phyloP scores from a whole-genome alignment of 2,113 vertebrate species.

The Solea solea region DNA sequence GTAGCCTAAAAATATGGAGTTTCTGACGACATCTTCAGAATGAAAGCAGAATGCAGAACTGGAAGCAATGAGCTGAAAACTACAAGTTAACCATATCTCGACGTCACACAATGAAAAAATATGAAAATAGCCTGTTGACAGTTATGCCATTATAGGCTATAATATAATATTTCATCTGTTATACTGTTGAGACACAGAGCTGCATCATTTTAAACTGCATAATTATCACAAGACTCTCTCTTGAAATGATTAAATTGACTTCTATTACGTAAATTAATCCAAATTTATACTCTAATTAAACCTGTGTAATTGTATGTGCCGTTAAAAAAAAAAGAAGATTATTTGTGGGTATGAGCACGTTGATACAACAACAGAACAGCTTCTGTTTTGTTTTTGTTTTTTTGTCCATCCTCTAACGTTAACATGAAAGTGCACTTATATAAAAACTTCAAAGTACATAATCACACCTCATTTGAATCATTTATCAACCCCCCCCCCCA shows the following conservation, averaged over 20 bases:
- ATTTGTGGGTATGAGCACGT: slow-evolving; percentile 55
- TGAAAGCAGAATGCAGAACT: too few species aligned
- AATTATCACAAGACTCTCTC: neutral
- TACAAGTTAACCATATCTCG: too few species aligned
- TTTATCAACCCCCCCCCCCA: slow-evolving; percentile 46
- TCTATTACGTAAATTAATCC: neutral
- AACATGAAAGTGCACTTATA: slow-evolving; percentile 57
- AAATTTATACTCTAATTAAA: neutral
- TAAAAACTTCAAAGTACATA: slow-evolving; percentile 66
- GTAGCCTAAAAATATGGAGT: too few species aligned
- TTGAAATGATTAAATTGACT: neutral
- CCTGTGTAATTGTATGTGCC: slow-evolving; percentile 46
- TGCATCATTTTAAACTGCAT: neutral
- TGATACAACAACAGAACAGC: slow-evolving; percentile 53
- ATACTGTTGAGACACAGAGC: too few species aligned
- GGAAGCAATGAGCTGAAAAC: too few species aligned
- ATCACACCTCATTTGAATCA: slow-evolving; percentile 71
- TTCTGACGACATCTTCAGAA: too few species aligned
- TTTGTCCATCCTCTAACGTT: slow-evolving; percentile 56
- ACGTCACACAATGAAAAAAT: too few species aligned
- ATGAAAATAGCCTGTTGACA: too few species aligned
- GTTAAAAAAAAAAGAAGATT: slow-evolving; percentile 38
- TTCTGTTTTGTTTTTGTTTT: slow-evolving; percentile 44
- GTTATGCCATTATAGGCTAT: too few species aligned
- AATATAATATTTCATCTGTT: too few species aligned